A percentile compares a stretch with the other conserved stretches of the same genome.
Evolutionary conservation across 2,888 invertebrate species (phyloP).

Genomic region (Mamestra brassicae): DNA sequence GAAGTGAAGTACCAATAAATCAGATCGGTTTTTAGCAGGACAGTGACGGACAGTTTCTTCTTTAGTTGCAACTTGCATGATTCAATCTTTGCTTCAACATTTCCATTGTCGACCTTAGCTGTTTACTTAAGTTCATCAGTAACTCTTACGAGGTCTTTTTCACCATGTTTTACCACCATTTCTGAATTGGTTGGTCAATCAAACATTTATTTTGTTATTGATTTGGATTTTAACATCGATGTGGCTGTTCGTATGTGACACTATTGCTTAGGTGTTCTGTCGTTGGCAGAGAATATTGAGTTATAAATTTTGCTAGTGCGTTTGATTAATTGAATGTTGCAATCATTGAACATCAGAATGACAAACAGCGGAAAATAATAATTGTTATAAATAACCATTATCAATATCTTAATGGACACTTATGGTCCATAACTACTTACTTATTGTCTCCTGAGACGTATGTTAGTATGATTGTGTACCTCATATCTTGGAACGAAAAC

Average conservation of each 20-base stretch:
- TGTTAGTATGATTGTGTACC: slow-evolving; percentile 13
- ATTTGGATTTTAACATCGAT: neutral
- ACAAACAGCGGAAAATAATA: slow-evolving; percentile 7
- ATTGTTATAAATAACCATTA: slow-evolving; percentile 21
- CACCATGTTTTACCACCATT: neutral
- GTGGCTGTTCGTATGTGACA: no score
- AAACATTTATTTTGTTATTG: neutral
- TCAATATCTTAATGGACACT: slow-evolving; percentile 25
- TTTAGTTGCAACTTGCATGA: neutral
- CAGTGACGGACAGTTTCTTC: neutral
- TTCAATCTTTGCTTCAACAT: neutral
- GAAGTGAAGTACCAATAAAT: slow-evolving; percentile 15
- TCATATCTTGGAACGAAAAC: slow-evolving; percentile 50
- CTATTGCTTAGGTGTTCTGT: neutral
- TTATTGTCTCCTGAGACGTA: slow-evolving; percentile 16
- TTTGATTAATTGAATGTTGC: neutral
- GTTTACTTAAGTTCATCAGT: neutral
- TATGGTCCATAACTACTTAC: slow-evolving; percentile 16
- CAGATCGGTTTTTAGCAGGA: neutral
- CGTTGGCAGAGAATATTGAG: neutral
- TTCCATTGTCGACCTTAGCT: neutral
- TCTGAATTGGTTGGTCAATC: neutral
- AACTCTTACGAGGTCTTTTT: neutral
- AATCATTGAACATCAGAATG: neutral
- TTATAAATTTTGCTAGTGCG: neutral